These are phyloP conservation scores for Rhizoglyphus robini DNA, from an alignment of 1,140 invertebrate species.

Conservation along the genomic window DNA sequence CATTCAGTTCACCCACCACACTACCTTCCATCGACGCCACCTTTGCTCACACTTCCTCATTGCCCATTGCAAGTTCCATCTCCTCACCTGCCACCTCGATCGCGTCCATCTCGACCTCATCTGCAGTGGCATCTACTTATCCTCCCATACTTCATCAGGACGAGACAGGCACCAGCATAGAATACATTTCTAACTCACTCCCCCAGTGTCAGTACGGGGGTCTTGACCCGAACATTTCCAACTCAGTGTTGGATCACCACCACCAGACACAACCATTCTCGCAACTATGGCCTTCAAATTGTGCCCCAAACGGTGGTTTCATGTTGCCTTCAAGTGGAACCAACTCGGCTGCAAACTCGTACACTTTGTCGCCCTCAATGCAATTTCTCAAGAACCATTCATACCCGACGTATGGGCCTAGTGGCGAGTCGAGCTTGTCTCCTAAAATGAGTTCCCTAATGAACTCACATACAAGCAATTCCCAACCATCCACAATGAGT, in stretches of 20 bases:
- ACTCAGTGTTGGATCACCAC: not conserved
- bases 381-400: not conserved
- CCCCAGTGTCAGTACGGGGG: not conserved
- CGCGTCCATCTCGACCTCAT: not conserved
- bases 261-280: not conserved
- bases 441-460: too few relatives aligned
- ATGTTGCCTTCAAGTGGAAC: not conserved
- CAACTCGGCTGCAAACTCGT: not conserved
- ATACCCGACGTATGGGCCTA: not conserved
- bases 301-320: not conserved
- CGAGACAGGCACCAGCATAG: not conserved
- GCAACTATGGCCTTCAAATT: not conserved
- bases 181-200: not conserved
- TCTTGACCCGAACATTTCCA: not conserved
- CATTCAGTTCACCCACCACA: not conserved
- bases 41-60: not conserved
- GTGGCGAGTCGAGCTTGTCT: too few relatives aligned
- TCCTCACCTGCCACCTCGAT: not conserved
- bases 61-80: not conserved
- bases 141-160: not conserved
- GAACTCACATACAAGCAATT: too few relatives aligned
- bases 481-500: not conserved
- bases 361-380: not conserved
- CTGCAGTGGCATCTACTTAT: not conserved
- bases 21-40: constrained; percentile 6